These are phyloP conservation scores for Campoplex nolae DNA, from an alignment of 2,888 invertebrate genomes.

Conservation along the genomic window DNA sequence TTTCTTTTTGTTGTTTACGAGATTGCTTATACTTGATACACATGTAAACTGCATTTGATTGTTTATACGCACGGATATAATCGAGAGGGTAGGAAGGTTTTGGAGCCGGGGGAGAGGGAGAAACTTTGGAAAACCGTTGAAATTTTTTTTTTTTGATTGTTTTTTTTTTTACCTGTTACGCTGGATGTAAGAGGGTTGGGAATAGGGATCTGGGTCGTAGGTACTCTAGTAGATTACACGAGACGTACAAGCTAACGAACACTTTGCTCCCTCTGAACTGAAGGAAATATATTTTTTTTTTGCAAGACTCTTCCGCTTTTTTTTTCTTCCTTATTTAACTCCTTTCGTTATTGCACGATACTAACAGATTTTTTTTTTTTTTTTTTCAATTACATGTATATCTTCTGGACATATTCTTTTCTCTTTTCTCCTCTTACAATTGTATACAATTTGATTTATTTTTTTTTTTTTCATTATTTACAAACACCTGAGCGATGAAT, in stretches of 20 bases:
- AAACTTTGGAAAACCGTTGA: neutral
- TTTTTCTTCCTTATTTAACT: conserved; percentile 25
- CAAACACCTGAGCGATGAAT: conserved; percentile 48
- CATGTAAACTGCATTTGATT: conserved; percentile 72
- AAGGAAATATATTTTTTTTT: conserved; percentile 51
- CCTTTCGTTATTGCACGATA: conserved; percentile 59
- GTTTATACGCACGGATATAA: conserved; percentile 71
- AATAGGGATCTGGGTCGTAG: conserved; percentile 33
- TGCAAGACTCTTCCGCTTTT: conserved; percentile 14
- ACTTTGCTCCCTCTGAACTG: conserved; percentile 56
- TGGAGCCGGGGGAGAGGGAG: conserved; percentile 3
- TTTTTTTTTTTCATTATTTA: conserved; percentile 17
- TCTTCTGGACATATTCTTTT: conserved; percentile 40
- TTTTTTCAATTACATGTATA: conserved; percentile 21
- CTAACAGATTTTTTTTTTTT: conserved; percentile 39
- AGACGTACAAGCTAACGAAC: conserved; percentile 68
- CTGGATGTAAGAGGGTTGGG: conserved; percentile 6
- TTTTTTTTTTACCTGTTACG: neutral
- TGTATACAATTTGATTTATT: conserved; percentile 57
- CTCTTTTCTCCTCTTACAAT: conserved; percentile 15
- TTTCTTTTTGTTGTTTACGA: conserved; percentile 33
- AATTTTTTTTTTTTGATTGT: neutral
- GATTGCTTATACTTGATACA: conserved; percentile 65
- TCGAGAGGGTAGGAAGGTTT: neutral
- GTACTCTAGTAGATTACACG: conserved; percentile 67